These are phyloP conservation scores for Luehdorfia chinensis DNA, from an alignment of 1,140 invertebrate species.

Conservation along the genomic window DNA sequence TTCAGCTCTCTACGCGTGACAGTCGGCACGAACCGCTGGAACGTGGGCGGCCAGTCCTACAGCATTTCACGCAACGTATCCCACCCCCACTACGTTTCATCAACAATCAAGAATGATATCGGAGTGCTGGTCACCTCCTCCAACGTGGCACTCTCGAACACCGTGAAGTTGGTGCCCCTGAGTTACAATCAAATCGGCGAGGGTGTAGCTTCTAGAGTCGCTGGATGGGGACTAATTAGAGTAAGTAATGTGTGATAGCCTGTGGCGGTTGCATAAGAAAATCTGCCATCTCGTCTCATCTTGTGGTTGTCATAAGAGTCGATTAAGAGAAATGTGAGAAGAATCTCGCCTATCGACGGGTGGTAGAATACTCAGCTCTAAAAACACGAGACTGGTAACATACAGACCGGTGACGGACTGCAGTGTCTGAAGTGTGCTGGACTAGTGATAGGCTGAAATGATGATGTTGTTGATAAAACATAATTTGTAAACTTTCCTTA, in stretches of 20 bases:
- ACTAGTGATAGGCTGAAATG: too few species aligned
- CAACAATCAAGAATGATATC: constrained; percentile 22
- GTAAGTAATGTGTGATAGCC: constrained; percentile 9
- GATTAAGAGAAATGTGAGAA: not conserved
- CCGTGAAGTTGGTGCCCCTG: not conserved
- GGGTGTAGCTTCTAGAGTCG: not conserved
- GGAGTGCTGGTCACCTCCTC: constrained; percentile 15
- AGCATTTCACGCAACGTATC: constrained; percentile 17
- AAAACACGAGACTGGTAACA: too few species aligned
- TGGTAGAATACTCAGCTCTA: too few species aligned
- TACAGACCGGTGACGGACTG: too few species aligned
- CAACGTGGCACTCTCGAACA: not conserved
- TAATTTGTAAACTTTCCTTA: too few species aligned
- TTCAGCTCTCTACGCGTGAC: constrained; percentile 18
- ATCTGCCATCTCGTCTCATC: too few species aligned
- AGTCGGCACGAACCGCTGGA: constrained; percentile 25
- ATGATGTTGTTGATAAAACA: too few species aligned
- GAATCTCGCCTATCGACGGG: too few species aligned
- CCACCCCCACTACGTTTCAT: constrained; percentile 17
- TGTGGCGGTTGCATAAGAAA: not conserved
- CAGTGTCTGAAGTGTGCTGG: too few species aligned
- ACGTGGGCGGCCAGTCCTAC: constrained; percentile 11
- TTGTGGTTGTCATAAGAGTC: too few species aligned
- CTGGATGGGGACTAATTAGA: constrained; percentile 2
- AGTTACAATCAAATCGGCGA: not conserved